A percentile compares a stretch with the other conserved stretches of the same genome.
Evolutionary conservation across 2,888 invertebrate species (phyloP).

Genomic region (Entomobrya proxima): DNA sequence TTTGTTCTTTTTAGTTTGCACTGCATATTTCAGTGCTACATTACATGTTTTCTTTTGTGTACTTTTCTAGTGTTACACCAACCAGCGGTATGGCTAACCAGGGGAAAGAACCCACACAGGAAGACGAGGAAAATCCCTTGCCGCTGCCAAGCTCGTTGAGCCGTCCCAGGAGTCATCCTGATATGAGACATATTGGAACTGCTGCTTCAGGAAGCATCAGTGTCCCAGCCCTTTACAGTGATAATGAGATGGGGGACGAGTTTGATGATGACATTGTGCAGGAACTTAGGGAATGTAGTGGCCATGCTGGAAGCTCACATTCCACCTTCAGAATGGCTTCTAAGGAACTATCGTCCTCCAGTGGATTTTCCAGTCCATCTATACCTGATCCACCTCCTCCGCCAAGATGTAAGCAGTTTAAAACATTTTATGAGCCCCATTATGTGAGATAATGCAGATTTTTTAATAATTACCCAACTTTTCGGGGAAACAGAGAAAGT

Average conservation of each 20-base stretch:
- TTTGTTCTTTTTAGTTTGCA: neutral
- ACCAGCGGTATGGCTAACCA: slow-evolving; percentile 35
- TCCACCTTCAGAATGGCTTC: slow-evolving; percentile 70
- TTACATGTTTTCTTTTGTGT: slow-evolving; percentile 6
- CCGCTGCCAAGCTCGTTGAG: slow-evolving; percentile 71
- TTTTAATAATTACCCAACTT: slow-evolving; percentile 39
- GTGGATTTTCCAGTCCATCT: slow-evolving; percentile 74
- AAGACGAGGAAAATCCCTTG: slow-evolving; percentile 71
- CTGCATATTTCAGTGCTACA: slow-evolving; percentile 12
- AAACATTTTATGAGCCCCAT: neutral
- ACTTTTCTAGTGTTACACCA: slow-evolving; percentile 41
- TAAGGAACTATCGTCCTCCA: slow-evolving; percentile 73
- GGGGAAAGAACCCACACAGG: slow-evolving; percentile 60
- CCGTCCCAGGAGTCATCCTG: slow-evolving; percentile 71
- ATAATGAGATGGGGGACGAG: slow-evolving; percentile 69
- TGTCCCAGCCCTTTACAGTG: slow-evolving; percentile 71
- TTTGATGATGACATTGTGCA: slow-evolving; percentile 73
- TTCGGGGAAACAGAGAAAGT: slow-evolving; percentile 24
- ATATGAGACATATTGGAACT: slow-evolving; percentile 67
- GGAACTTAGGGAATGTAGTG: slow-evolving; percentile 70
- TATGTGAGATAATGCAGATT: slow-evolving; percentile 14
- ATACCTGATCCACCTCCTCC: slow-evolving; percentile 75
- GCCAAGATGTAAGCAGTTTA: slow-evolving; percentile 70
- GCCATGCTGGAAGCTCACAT: slow-evolving; percentile 61
- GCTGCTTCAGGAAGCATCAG: slow-evolving; percentile 66